Conservation (phyloP, 2,888 invertebrate species). For the Pasiphila rectangulata region DNA sequence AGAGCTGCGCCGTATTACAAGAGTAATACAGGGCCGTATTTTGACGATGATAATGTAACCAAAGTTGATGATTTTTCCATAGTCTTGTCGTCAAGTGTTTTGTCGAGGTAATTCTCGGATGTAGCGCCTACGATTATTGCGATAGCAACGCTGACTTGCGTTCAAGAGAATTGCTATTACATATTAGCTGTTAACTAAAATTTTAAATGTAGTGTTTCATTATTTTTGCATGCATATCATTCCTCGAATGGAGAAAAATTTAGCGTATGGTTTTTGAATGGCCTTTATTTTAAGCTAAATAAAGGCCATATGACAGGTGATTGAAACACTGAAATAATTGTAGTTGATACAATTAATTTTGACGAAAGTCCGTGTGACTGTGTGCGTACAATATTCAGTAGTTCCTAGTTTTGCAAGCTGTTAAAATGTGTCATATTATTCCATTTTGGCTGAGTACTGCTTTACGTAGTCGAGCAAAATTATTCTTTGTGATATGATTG, state of each 20-base stretch:
- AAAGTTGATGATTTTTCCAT: too few relatives aligned
- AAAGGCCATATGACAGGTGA: conserved; percentile 62
- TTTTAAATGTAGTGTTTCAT: conserved; percentile 12
- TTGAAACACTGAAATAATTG: conserved; percentile 26
- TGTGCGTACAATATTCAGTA: neutral
- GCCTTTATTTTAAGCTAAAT: conserved; percentile 29
- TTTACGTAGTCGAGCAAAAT: conserved; percentile 8
- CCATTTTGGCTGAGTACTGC: conserved; percentile 7
- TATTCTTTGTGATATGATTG: conserved; percentile 27
- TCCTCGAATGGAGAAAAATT: conserved; percentile 38
- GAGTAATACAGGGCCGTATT: neutral
- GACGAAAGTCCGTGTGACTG: too few relatives aligned
- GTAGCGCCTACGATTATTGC: conserved; percentile 13
- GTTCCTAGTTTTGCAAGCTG: neutral
- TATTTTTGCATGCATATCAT: conserved; percentile 50
- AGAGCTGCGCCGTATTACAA: conserved; percentile 5
- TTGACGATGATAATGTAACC: too few relatives aligned
- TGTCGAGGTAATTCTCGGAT: neutral
- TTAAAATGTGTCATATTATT: too few relatives aligned
- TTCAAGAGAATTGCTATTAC: conserved; percentile 8
- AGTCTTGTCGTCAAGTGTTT: too few relatives aligned
- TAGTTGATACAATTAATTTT: conserved; percentile 13
- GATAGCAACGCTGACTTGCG: conserved; percentile 9
- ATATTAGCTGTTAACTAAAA: conserved; percentile 5
- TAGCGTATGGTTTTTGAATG: conserved; percentile 27